Percentiles rank a stretch among this genome's conserved stretches.
phyloP scores from a whole-genome alignment of 2,888 invertebrate genomes.

The Shargacucullia verbasci region DNA sequence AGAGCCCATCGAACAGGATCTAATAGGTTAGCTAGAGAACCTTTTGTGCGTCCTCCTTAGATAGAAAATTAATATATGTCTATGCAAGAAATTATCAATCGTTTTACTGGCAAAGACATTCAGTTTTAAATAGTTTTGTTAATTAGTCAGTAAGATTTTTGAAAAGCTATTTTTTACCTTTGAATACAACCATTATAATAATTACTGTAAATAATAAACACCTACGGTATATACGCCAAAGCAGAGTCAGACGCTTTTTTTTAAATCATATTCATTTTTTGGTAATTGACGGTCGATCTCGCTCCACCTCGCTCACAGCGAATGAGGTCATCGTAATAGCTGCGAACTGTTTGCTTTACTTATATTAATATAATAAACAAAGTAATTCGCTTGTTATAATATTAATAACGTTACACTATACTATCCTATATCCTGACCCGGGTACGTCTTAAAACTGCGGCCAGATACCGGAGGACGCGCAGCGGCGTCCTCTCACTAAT shows the following conservation, averaged over 20 bases:
- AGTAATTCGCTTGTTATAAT: constrained; percentile 13
- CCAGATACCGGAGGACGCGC: no score
- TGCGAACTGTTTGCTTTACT: constrained; percentile 13
- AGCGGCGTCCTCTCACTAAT: no score
- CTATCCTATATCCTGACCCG: no score
- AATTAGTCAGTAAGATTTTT: not conserved
- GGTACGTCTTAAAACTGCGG: no score
- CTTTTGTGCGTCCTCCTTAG: constrained; percentile 14
- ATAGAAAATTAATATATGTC: constrained; percentile 13
- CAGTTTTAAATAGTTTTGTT: constrained; percentile 8
- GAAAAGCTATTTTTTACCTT: no score
- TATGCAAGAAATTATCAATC: constrained; percentile 5
- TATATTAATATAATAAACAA: constrained; percentile 29
- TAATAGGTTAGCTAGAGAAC: not conserved
- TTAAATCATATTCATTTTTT: no score
- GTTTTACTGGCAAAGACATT: constrained; percentile 12
- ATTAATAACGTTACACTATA: constrained; percentile 22
- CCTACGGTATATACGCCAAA: no score
- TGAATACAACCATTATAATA: no score
- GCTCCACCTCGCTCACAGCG: not conserved
- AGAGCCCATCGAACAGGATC: not conserved
- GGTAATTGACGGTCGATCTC: not conserved
- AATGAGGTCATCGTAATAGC: constrained; percentile 19
- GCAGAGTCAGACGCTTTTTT: no score
- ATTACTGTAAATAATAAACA: no score